Percentiles rank a stretch among this genome's conserved stretches.
Conservation (phyloP, 2,888 invertebrate species). For the Lithophane leautieri region DNA sequence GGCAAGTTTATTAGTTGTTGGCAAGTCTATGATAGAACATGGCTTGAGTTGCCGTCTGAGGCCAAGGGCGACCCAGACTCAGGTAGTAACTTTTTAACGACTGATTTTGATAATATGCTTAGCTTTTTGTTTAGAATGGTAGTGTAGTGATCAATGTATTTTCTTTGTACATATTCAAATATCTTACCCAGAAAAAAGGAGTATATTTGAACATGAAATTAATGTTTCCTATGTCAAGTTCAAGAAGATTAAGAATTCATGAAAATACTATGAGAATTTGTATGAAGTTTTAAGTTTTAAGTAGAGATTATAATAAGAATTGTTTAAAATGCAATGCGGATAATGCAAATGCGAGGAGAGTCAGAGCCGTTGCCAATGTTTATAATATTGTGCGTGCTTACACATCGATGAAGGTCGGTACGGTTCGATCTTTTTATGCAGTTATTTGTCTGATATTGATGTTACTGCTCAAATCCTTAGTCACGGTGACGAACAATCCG, state of each 20-base stretch:
- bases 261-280: neutral
- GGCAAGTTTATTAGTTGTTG: constrained; percentile 39
- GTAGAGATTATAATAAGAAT: constrained; percentile 47
- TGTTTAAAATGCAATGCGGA: constrained; percentile 56
- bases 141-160: constrained; percentile 36
- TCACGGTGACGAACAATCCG: constrained; percentile 40
- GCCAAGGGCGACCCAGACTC: constrained; percentile 62
- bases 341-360: constrained; percentile 61
- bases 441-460: constrained; percentile 45
- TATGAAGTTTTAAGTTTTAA: constrained; percentile 1
- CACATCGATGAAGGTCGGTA: constrained; percentile 63
- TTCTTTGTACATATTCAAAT: constrained; percentile 2
- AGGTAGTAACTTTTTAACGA: constrained; percentile 61
- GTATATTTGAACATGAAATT: neutral
- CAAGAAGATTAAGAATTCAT: neutral
- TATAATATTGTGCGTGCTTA: constrained; percentile 66
- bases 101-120: constrained; percentile 50
- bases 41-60: constrained; percentile 44
- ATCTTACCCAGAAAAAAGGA: neutral
- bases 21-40: constrained; percentile 59
- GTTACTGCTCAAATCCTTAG: constrained; percentile 41
- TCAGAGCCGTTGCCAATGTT: constrained; percentile 62
- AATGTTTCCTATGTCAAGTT: neutral
- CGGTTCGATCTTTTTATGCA: constrained; percentile 61
- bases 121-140: constrained; percentile 41